Percentiles rank a stretch among this genome's conserved stretches.
These are phyloP conservation scores for Sinelater perroti DNA, from an alignment of 2,888 invertebrate genomes.

Conservation along the genomic window DNA sequence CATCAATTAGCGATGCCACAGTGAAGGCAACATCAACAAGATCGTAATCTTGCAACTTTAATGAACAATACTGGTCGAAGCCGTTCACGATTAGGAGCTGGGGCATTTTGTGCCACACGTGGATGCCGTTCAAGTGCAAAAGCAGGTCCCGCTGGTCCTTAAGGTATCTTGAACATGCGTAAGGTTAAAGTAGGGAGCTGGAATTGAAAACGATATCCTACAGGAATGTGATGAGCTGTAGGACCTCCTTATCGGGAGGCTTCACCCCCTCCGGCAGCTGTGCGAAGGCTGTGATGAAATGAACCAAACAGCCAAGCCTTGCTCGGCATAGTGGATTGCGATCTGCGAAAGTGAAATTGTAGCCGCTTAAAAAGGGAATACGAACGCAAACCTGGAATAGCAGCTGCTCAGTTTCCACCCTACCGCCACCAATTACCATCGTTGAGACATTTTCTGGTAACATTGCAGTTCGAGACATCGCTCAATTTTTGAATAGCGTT, in stretches of 20 bases:
- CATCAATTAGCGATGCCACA: constrained; percentile 51
- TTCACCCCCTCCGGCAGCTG: constrained; percentile 51
- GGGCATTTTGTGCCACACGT: constrained; percentile 53
- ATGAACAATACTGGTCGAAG: constrained; percentile 51
- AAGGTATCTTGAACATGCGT: constrained; percentile 47
- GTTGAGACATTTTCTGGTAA: not conserved
- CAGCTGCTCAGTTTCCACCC: not conserved
- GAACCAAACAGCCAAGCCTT: constrained; percentile 54
- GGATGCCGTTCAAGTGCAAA: constrained; percentile 52
- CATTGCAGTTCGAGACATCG: not conserved
- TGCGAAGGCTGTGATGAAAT: constrained; percentile 53
- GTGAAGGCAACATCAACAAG: constrained; percentile 43
- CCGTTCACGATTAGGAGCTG: constrained; percentile 51
- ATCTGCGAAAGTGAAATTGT: constrained; percentile 46
- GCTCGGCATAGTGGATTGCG: constrained; percentile 53
- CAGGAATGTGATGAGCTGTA: constrained; percentile 56
- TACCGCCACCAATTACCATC: not conserved
- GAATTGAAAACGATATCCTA: constrained; percentile 48
- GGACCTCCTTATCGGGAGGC: constrained; percentile 51
- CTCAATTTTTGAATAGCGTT: too few relatives aligned
- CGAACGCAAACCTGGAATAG: not conserved
- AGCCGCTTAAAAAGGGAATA: not conserved
- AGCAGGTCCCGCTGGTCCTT: constrained; percentile 52
- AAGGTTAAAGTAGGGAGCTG: not conserved
- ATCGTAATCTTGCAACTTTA: constrained; percentile 37